Percentiles rank a stretch among this genome's conserved stretches.
phyloP scores from a whole-genome alignment of 2,113 vertebrate genomes.

The Cyanistes caeruleus region DNA sequence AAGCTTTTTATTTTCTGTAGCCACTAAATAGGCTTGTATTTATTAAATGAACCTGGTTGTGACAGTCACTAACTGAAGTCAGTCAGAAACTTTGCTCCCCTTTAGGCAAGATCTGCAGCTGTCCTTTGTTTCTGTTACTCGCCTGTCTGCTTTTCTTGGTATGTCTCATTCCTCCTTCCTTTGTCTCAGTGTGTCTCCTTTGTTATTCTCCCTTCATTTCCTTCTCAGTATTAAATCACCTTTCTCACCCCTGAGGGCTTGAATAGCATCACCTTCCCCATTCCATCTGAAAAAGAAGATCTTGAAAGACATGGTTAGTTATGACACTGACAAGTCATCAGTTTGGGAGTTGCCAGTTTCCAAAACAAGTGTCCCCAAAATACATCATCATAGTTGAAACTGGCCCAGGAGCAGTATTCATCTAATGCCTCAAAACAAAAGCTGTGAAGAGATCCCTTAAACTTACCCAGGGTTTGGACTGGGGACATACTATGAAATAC shows the following conservation, averaged over 20 bases:
- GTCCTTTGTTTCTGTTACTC: constrained; percentile 31
- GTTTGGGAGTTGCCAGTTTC: background rate
- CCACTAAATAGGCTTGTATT: background rate
- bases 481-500: background rate
- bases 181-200: background rate
- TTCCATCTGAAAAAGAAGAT: background rate
- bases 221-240: constrained; percentile 40
- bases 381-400: background rate
- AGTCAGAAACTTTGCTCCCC: background rate
- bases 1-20: background rate
- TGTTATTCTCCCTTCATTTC: constrained; percentile 33
- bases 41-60: background rate
- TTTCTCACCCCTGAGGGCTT: constrained; percentile 30
- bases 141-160: background rate
- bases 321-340: background rate
- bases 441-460: background rate
- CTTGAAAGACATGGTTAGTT: background rate
- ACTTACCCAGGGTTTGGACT: background rate
- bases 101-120: background rate
- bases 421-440: background rate
- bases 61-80: background rate
- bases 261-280: background rate
- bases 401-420: background rate
- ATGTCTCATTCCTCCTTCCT: background rate
- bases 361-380: background rate